Evolutionary conservation across 2,888 invertebrate species (phyloP).

Genomic region (Diaprepes abbreviatus): DNA sequence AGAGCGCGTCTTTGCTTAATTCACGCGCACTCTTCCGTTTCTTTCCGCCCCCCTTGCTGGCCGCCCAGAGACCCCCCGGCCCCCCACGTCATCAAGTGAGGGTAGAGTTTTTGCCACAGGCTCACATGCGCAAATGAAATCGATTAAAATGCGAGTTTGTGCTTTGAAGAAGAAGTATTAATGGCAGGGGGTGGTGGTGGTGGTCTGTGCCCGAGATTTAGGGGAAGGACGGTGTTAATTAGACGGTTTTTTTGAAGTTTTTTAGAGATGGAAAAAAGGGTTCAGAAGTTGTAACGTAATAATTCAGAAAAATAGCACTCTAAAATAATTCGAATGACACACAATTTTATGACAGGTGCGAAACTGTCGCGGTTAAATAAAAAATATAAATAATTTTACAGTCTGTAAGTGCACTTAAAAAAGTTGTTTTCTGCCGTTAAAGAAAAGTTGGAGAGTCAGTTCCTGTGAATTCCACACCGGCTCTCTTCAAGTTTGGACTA

Average conservation of each 20-base stretch:
- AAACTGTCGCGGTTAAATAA: too few relatives aligned
- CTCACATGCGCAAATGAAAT: slow-evolving; percentile 79
- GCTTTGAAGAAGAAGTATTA: slow-evolving; percentile 72
- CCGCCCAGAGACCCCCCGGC: slow-evolving; percentile 51
- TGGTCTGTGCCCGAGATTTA: slow-evolving; percentile 55
- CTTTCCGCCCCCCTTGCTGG: slow-evolving; percentile 61
- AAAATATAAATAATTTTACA: too few relatives aligned
- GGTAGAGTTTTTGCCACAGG: slow-evolving; percentile 70
- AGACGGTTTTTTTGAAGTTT: slow-evolving; percentile 31
- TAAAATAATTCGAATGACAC: too few relatives aligned
- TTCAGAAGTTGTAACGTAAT: too few relatives aligned
- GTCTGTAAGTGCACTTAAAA: too few relatives aligned
- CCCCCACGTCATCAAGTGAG: slow-evolving; percentile 63
- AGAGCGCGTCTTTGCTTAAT: slow-evolving; percentile 68
- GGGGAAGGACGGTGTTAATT: slow-evolving; percentile 50
- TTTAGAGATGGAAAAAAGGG: too few relatives aligned
- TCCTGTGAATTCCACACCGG: too few relatives aligned
- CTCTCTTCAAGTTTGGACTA: too few relatives aligned
- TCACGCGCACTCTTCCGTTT: slow-evolving; percentile 69
- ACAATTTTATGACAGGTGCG: too few relatives aligned
- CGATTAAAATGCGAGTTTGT: slow-evolving; percentile 77
- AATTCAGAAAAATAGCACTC: too few relatives aligned
- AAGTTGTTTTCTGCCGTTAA: too few relatives aligned
- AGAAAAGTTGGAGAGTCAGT: too few relatives aligned
- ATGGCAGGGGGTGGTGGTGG: slow-evolving; percentile 64